phyloP scores from a whole-genome alignment of 2,888 invertebrate genomes.

The Andrena praecox region DNA sequence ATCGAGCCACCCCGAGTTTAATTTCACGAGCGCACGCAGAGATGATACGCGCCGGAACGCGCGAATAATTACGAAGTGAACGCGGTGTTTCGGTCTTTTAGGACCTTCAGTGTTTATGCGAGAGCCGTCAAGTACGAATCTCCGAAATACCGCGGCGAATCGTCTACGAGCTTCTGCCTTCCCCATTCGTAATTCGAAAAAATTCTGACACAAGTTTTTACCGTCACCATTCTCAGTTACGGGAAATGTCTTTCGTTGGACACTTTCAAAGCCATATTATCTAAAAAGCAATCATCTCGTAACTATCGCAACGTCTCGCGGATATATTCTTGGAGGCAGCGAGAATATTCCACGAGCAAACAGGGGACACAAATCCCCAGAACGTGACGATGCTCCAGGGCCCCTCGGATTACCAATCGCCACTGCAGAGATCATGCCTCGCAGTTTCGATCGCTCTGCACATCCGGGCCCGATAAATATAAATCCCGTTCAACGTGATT shows the following conservation, averaged over 20 bases:
- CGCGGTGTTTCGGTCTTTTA: background rate
- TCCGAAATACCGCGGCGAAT: background rate
- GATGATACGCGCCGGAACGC: slow-evolving; percentile 1
- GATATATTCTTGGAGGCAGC: background rate
- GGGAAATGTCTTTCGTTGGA: background rate
- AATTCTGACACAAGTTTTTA: background rate
- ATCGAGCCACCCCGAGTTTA: background rate
- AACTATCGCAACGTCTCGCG: background rate
- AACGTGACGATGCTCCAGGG: background rate
- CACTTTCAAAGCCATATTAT: background rate
- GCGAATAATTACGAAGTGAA: slow-evolving; percentile 2
- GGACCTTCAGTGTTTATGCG: background rate
- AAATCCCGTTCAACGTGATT: slow-evolving; percentile 29
- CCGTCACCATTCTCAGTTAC: background rate
- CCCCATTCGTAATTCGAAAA: too few species aligned
- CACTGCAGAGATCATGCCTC: slow-evolving; percentile 22
- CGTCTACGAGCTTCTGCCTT: background rate
- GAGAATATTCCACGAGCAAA: slow-evolving; percentile 1
- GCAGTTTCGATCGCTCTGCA: background rate
- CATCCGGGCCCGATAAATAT: slow-evolving; percentile 22
- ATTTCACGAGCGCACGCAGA: background rate
- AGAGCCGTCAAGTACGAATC: too few species aligned
- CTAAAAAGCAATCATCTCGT: background rate
- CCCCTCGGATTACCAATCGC: slow-evolving; percentile 29
- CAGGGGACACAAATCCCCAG: slow-evolving; percentile 9